These are phyloP conservation scores for Acropternis orthonyx DNA, from an alignment of 2,797 vertebrate species.

Conservation along the genomic window DNA sequence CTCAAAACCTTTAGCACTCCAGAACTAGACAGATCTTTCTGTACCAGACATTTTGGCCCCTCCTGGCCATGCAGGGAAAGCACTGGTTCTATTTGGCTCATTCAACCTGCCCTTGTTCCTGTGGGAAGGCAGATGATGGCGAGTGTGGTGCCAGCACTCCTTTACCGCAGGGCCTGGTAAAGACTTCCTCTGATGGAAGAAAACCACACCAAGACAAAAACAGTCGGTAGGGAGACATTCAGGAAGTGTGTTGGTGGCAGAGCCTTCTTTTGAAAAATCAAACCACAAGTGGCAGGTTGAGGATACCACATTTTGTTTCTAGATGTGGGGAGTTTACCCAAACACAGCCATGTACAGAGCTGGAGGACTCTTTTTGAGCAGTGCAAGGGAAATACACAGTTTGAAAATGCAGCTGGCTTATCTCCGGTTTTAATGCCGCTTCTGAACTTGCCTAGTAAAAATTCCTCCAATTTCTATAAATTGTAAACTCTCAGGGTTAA, in stretches of 20 bases:
- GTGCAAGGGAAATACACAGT: background rate
- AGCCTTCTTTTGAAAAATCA: background rate
- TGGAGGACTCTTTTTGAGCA: background rate
- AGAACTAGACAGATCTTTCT: background rate
- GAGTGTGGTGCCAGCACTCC: fast-evolving
- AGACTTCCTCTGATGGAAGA: background rate
- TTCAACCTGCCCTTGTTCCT: background rate
- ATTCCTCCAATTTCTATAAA: background rate
- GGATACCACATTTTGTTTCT: background rate
- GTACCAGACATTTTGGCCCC: background rate
- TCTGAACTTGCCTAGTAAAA: background rate
- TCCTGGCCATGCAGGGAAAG: background rate
- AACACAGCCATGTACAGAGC: fast-evolving
- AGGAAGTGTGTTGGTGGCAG: background rate
- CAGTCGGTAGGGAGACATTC: background rate
- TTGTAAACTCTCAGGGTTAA: background rate
- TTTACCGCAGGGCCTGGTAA: fast-evolving
- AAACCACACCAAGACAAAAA: background rate
- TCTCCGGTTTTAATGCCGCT: background rate
- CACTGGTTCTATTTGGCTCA: background rate
- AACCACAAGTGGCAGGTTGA: fast-evolving
- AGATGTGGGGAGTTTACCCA: background rate
- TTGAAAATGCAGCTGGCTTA: background rate
- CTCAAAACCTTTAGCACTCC: background rate
- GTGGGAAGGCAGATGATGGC: fast-evolving